Conservation (phyloP, 2,888 invertebrate species). For the Endomychus coccineus region DNA sequence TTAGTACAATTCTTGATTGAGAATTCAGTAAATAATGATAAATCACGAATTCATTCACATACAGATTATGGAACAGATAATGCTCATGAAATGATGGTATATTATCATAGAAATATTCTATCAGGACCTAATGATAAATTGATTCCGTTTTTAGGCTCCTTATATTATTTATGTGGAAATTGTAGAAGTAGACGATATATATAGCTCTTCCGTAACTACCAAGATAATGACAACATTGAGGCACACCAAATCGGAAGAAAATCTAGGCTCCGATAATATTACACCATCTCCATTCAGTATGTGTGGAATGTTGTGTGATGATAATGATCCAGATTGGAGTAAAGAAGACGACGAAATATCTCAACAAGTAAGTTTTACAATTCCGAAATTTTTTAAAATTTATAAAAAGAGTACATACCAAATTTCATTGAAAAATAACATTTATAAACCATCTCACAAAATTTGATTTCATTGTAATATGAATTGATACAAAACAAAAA, state of each 20-base stretch:
- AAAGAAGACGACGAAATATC: constrained; percentile 94
- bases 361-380: constrained; percentile 61
- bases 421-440: too few relatives aligned
- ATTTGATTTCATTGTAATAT: too few relatives aligned
- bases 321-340: constrained; percentile 73
- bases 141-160: constrained; percentile 63
- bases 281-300: constrained; percentile 46
- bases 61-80: too few relatives aligned
- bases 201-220: constrained; percentile 79
- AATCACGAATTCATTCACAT: too few relatives aligned
- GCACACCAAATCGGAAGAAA: constrained; percentile 92
- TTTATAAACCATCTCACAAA: too few relatives aligned
- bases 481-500: too few relatives aligned
- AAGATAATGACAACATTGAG: constrained; percentile 81
- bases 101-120: too few relatives aligned
- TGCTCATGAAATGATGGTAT: too few relatives aligned
- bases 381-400: too few relatives aligned
- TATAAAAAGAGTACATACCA: too few relatives aligned
- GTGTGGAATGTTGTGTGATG: constrained; percentile 49
- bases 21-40: too few relatives aligned
- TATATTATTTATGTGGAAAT: constrained; percentile 98
- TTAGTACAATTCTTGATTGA: background rate
- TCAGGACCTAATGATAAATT: too few relatives aligned
- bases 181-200: constrained; percentile 75
- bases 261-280: constrained; percentile 50